Base-by-base conservation (phyloP, 2,797 vertebrate species). In the Oryzias dopingdopingensis region DNA sequence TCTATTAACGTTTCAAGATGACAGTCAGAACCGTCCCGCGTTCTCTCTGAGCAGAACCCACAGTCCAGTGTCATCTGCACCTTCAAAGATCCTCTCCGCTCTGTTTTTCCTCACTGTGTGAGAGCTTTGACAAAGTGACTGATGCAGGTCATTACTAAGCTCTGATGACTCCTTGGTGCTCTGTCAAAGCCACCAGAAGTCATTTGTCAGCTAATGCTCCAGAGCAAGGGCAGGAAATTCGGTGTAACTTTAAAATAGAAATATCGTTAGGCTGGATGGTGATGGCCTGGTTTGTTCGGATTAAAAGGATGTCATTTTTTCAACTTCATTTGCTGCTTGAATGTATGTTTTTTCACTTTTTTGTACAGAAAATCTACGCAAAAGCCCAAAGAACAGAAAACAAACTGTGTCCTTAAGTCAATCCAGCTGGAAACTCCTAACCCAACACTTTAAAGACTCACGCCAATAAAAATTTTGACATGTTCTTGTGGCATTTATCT, bases 71-170 rank as follows among this genome's bases (percentile, higher is more conserved):
- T 37, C 32, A 37, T 47, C 22, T 46, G 10, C 41, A 37, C 40
- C 46, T 58, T 16, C 14, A 22, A 46, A 45, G 42, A 66, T 56
- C 52, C 37, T 26, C 29, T 42, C 43, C 62, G 68, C 42, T 73
- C 56, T 14, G 12, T 26, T 42, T 2, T 1, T 15, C 2, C 45
- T 58, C 51, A 14, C 62, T 59, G 67, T 72, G 62, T 53, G 2
- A 24, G 52, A 13, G 57, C 48, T 54, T 26, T 62, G 80, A 74
- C 80, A 80, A 68, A 47, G 80, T 78, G 86, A 87, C 53, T 53
- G 70, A 85, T 87, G 80, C 52, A 40, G 64, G 73, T 86, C 80
- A 62, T 84, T 86, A 84, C 67, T 14, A 0, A 59, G 67, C 69
- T 74, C 65, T 64, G 77, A 81, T 72, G 71, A 64, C 51, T 66